phyloP scores from a whole-genome alignment of 2,888 invertebrate species.

The Linnaemya tessellans region DNA sequence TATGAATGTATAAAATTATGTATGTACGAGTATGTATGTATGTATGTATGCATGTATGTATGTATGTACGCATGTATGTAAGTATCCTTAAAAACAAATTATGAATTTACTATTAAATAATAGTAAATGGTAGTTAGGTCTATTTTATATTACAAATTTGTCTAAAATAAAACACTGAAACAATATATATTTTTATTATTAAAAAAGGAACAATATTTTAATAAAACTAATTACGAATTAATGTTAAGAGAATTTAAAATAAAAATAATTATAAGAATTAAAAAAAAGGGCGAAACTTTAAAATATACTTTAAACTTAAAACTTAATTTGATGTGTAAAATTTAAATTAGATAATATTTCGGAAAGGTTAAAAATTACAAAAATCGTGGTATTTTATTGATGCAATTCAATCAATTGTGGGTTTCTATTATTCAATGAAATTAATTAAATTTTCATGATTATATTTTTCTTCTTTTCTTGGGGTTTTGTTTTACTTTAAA shows the following conservation, averaged over 20 bases:
- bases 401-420: conserved; percentile 57
- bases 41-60: conserved; percentile 65
- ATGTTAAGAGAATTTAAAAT: conserved; percentile 60
- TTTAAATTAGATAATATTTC: conserved; percentile 69
- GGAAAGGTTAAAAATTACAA: conserved; percentile 79
- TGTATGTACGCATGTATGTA: conserved; percentile 48
- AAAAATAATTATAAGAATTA: conserved; percentile 42
- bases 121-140: conserved; percentile 58
- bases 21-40: conserved; percentile 65
- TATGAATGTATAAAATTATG: conserved; percentile 59
- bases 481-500: conserved; percentile 21
- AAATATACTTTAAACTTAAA: conserved; percentile 18
- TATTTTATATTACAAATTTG: conserved; percentile 72
- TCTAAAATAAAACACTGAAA: conserved; percentile 71
- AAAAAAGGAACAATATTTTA: conserved; percentile 72
- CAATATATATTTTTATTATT: conserved; percentile 49
- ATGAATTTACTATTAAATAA: conserved; percentile 66
- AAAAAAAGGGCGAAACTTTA: conserved; percentile 34
- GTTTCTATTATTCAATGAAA: conserved; percentile 49
- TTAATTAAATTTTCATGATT: neutral
- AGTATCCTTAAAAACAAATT: conserved; percentile 68
- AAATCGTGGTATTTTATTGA: conserved; percentile 55
- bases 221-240: conserved; percentile 74
- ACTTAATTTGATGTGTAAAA: neutral
- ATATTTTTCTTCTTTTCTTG: neutral